Evolutionary conservation across 2,797 vertebrate genomes (phyloP).

Genomic region (Notamacropus eugenii): DNA sequence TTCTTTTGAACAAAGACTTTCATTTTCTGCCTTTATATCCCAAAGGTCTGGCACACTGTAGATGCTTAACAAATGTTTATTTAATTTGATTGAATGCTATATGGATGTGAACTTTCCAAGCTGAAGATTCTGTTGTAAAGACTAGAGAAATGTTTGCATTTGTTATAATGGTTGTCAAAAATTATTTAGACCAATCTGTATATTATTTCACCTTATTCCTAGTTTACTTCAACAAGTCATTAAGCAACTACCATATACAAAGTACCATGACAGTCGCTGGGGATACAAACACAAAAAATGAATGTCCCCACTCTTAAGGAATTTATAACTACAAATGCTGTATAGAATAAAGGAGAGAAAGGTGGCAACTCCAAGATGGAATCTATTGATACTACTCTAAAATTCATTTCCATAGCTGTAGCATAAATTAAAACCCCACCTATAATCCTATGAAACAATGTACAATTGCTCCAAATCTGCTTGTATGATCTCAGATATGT

Average conservation of each 20-base stretch:
- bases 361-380: conserved; percentile 9
- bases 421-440: background rate
- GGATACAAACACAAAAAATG: background rate
- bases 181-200: conserved; percentile 24
- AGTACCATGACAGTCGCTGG: background rate
- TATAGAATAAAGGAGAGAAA: background rate
- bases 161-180: conserved; percentile 6
- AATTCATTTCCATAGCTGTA: background rate
- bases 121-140: conserved; percentile 21
- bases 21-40: too few species aligned
- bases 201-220: conserved; percentile 18
- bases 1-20: too few species aligned
- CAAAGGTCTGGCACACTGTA: too few species aligned
- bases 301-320: background rate
- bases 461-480: background rate
- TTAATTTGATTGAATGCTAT: background rate
- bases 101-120: conserved; percentile 20
- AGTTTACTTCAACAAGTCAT: background rate
- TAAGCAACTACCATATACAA: background rate
- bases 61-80: too few species aligned
- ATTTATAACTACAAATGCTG: conserved; percentile 17
- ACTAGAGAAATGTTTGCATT: conserved; percentile 29
- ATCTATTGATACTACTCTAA: background rate
- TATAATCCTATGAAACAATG: background rate
- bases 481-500: background rate